Conservation (phyloP, 2,888 invertebrate genomes). For the Ametastegia equiseti region DNA sequence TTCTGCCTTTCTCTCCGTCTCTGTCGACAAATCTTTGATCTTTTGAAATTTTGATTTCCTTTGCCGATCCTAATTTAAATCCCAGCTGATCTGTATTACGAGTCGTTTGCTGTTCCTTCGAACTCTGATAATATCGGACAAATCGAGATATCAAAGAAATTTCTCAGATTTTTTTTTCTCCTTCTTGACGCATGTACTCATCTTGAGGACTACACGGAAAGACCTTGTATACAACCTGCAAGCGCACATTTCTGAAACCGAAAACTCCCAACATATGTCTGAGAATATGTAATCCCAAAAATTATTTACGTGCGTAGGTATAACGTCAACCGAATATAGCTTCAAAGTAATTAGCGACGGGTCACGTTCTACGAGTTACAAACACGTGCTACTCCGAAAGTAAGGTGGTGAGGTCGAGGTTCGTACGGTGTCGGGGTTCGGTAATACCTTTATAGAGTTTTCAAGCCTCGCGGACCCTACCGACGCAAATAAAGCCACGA, state of each 20-base stretch:
- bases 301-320: neutral
- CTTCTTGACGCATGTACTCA: too few relatives aligned
- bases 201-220: neutral
- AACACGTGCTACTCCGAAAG: slow-evolving; percentile 21
- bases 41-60: slow-evolving; percentile 4
- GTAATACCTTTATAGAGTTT: slow-evolving; percentile 7
- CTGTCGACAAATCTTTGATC: slow-evolving; percentile 10
- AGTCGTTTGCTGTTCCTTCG: neutral
- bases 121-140: neutral
- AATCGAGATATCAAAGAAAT: slow-evolving; percentile 16
- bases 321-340: slow-evolving; percentile 4
- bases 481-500: neutral
- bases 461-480: neutral
- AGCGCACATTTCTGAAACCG: neutral
- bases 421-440: neutral
- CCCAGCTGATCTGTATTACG: neutral
- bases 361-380: slow-evolving; percentile 41
- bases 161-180: neutral
- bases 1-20: too few relatives aligned
- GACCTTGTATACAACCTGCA: neutral
- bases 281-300: neutral
- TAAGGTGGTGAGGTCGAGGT: slow-evolving; percentile 25
- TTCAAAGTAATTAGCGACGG: slow-evolving; percentile 32
- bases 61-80: slow-evolving; percentile 7
- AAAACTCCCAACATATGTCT: neutral